Conservation (phyloP, 53 echinoderm and acorn worm species). For the Stichopus horrens region DNA sequence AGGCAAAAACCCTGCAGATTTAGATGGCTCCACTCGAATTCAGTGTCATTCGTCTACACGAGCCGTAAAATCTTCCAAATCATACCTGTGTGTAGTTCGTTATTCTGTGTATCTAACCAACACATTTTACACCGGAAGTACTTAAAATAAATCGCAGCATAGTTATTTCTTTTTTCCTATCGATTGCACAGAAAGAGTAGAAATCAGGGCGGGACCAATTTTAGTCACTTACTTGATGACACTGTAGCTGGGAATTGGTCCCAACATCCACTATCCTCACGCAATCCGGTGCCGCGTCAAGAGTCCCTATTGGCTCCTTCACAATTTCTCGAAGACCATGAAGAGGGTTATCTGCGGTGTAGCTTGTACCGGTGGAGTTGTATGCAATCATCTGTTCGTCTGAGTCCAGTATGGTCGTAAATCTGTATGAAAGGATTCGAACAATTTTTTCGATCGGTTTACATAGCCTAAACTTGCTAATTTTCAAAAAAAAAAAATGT, state of each 20-base stretch:
- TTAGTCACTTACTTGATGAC: conserved; percentile 66
- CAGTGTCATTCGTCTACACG: no score
- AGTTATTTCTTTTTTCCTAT: no score
- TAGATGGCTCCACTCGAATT: no score
- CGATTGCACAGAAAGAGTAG: no score
- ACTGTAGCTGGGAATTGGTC: conserved; percentile 59
- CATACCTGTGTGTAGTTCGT: no score
- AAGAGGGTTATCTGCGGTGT: conserved; percentile 58
- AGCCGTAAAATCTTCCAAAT: no score
- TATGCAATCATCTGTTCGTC: conserved; percentile 61
- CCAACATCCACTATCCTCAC: conserved; percentile 52
- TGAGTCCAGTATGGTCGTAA: conserved; percentile 65
- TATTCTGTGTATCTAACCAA: no score
- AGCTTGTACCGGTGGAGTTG: conserved; percentile 37
- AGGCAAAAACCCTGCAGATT: not conserved
- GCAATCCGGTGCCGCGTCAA: conserved; percentile 51
- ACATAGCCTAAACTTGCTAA: no score
- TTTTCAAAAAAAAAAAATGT: no score
- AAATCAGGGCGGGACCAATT: not conserved
- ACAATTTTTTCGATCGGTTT: not conserved
- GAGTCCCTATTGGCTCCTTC: conserved; percentile 45
- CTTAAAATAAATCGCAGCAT: no score
- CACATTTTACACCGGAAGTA: no score
- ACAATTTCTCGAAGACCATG: conserved; percentile 49
- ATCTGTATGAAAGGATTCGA: conserved; percentile 41